These are phyloP conservation scores for western clawed frog (Xenopus tropicalis) DNA, from an alignment of 2,113 vertebrate species.

Conservation along the genomic window UCB_Xtro_10.0 CM004451.2:14889001-14889500, in stretches of 20 bases:
- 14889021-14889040: too few relatives aligned
- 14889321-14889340: slow-evolving; percentile 45
- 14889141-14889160: too few relatives aligned
- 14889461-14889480: neutral
- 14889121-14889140: too few relatives aligned
- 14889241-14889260: neutral
- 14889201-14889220: too few relatives aligned
- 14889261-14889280: slow-evolving; percentile 47
- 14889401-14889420: neutral
- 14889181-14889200: too few relatives aligned
- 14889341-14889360: neutral
- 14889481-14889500: neutral
- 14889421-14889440: neutral
- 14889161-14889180: too few relatives aligned
- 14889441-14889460: neutral
- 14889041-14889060: too few relatives aligned
- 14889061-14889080: too few relatives aligned
- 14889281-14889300: slow-evolving; percentile 49
- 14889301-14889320: slow-evolving; percentile 41
- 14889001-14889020: too few relatives aligned
- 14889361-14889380: neutral
- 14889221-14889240: too few relatives aligned
- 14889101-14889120: too few relatives aligned
- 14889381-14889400: neutral
- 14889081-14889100: too few relatives aligned